Percentiles rank a stretch among this genome's conserved stretches.
Evolutionary conservation across 1,140 invertebrate genomes (phyloP).

Genomic region (Trachymyrmex septentrionalis): DNA sequence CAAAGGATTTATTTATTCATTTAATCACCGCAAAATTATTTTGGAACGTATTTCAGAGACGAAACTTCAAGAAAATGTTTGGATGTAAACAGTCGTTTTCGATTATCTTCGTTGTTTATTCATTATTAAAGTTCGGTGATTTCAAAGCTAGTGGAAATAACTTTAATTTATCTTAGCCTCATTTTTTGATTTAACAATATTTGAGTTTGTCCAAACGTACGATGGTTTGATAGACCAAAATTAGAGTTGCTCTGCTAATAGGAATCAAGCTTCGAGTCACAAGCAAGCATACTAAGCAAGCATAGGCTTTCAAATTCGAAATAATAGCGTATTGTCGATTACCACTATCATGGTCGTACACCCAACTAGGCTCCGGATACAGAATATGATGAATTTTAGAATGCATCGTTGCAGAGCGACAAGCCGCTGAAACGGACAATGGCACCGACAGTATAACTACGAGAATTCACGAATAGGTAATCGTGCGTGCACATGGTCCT

Average conservation of each 20-base stretch:
- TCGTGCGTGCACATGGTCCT: not conserved
- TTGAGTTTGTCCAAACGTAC: not conserved
- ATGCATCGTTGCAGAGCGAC: constrained; percentile 10
- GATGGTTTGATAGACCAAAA: constrained; percentile 6
- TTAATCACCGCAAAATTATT: not conserved
- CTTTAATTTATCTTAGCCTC: not conserved
- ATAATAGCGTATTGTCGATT: constrained; percentile 50
- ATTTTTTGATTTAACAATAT: not conserved
- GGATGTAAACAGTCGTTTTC: not conserved
- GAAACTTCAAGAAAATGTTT: not conserved
- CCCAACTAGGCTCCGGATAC: not conserved
- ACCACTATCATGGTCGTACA: constrained; percentile 19
- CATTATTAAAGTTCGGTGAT: not conserved
- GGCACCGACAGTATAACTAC: not conserved
- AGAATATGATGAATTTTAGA: constrained; percentile 29
- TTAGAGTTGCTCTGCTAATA: not conserved
- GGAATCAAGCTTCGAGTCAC: not conserved
- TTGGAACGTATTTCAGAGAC: not conserved
- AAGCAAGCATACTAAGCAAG: not conserved
- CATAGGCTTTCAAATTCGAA: constrained; percentile 31
- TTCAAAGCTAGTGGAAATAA: not conserved
- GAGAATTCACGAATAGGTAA: not conserved
- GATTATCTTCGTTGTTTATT: constrained; percentile 3
- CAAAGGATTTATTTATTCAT: not conserved
- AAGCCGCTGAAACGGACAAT: constrained; percentile 3